Evolutionary conservation across 2,797 vertebrate species (phyloP).

Genomic region (Chelonia mydas): DNA sequence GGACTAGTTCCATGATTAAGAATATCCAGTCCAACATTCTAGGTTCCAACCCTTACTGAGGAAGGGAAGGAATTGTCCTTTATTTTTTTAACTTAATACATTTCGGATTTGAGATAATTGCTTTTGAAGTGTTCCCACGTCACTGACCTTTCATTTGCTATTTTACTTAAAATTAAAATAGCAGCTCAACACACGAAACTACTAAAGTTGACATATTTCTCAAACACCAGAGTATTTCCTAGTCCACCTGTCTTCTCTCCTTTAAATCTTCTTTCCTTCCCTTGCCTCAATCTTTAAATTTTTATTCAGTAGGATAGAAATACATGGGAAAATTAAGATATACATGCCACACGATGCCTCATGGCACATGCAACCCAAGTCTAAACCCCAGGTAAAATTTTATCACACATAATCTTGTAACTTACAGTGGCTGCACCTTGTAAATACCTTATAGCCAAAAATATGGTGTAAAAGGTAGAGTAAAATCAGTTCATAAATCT

Average conservation of each 20-base stretch:
- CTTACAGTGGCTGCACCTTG: not conserved
- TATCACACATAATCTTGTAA: not conserved
- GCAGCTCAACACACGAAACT: not conserved
- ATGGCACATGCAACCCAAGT: not conserved
- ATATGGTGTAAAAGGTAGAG: not conserved
- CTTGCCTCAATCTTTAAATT: not conserved
- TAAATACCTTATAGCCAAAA: not conserved
- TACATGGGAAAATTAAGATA: not conserved
- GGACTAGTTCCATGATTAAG: rapidly evolving
- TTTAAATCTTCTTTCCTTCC: not conserved
- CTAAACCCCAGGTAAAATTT: not conserved
- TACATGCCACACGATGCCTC: not conserved
- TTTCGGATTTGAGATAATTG: rapidly evolving
- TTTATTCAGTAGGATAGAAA: not conserved
- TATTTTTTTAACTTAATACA: not conserved
- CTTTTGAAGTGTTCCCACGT: not conserved
- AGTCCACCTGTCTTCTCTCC: not conserved
- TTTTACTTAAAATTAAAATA: not conserved
- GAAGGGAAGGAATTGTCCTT: not conserved
- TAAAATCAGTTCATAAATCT: not conserved
- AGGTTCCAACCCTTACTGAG: not conserved
- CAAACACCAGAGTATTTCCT: not conserved
- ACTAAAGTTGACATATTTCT: not conserved
- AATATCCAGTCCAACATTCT: not conserved
- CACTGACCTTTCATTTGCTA: not conserved